Percentiles rank a stretch among this genome's conserved stretches.
These are phyloP conservation scores for Dendrophyllia cribrosa DNA, from an alignment of 64 coral and sea anemone species.

Conservation along the genomic window DNA sequence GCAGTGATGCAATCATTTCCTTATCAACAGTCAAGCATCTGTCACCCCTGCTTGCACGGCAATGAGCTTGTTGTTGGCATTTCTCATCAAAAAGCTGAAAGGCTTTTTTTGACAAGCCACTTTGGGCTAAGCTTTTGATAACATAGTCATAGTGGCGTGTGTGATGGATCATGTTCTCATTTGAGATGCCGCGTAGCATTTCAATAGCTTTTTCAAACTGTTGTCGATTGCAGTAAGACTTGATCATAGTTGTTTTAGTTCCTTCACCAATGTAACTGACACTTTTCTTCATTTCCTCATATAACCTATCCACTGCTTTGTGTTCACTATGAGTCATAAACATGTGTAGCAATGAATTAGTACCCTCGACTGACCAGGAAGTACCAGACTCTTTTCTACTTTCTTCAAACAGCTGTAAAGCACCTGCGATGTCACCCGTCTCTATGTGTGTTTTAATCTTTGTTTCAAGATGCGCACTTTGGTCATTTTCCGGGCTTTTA, in stretches of 20 bases:
- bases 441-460: constrained; percentile 10
- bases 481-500: not conserved
- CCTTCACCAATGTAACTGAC: constrained; percentile 63
- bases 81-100: constrained; percentile 83
- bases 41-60: constrained; percentile 49
- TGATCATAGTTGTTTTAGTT: constrained; percentile 66
- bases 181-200: constrained; percentile 39
- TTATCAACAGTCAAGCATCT: constrained; percentile 42
- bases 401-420: constrained; percentile 36
- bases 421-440: not conserved
- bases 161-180: constrained; percentile 65
- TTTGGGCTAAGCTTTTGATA: constrained; percentile 61
- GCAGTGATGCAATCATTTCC: constrained; percentile 77
- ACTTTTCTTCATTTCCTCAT: constrained; percentile 53
- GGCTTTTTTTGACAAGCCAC: constrained; percentile 50
- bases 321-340: constrained; percentile 58
- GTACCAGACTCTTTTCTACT: not conserved
- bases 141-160: constrained; percentile 79
- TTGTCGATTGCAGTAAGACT: constrained; percentile 68
- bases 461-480: not conserved
- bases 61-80: constrained; percentile 40
- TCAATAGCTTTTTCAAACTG: constrained; percentile 58
- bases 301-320: constrained; percentile 65
- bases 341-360: constrained; percentile 2
- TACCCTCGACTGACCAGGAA: not conserved